Percentiles rank a stretch among this genome's conserved stretches.
phyloP scores from a whole-genome alignment of 1,140 invertebrate species.

The Drosophila ironensis region DNA sequence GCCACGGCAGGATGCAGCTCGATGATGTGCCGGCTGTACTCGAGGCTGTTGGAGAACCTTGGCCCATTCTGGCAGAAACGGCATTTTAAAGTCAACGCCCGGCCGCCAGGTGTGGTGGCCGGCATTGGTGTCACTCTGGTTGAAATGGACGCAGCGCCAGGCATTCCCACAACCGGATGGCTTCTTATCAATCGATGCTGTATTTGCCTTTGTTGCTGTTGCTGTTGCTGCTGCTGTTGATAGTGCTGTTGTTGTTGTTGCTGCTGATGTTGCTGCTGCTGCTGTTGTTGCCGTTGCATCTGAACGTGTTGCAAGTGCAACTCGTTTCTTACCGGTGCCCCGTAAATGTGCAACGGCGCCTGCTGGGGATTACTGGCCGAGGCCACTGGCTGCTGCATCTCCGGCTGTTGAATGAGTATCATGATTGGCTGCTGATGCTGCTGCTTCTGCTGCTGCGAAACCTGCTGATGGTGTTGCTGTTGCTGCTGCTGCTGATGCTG shows the following conservation, averaged over 20 bases:
- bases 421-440: slow-evolving; percentile 64
- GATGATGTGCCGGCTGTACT: slow-evolving; percentile 75
- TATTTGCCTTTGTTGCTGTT: slow-evolving; percentile 5
- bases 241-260: slow-evolving; percentile 10
- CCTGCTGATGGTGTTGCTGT: slow-evolving; percentile 11
- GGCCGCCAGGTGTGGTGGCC: slow-evolving; percentile 30
- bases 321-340: slow-evolving; percentile 30
- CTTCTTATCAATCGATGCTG: slow-evolving; percentile 36
- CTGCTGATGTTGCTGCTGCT: slow-evolving; percentile 22
- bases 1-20: slow-evolving; percentile 68
- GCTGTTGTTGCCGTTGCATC: neutral
- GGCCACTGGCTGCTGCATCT: slow-evolving; percentile 52
- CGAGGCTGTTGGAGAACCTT: slow-evolving; percentile 68
- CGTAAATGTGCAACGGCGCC: slow-evolving; percentile 56
- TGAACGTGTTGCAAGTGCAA: slow-evolving; percentile 33
- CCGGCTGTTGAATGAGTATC: slow-evolving; percentile 69
- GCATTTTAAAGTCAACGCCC: slow-evolving; percentile 53
- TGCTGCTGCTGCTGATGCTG: slow-evolving; percentile 6
- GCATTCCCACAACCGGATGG: slow-evolving; percentile 55
- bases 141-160: slow-evolving; percentile 35
- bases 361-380: slow-evolving; percentile 69
- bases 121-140: slow-evolving; percentile 44
- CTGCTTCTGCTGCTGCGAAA: slow-evolving; percentile 13
- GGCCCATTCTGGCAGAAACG: slow-evolving; percentile 77
- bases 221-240: slow-evolving; percentile 11